Evolutionary conservation across 2,113 vertebrate species (phyloP), one percentile per base, ranked within the genome.

Genomic region (Strix uralensis): DNA sequence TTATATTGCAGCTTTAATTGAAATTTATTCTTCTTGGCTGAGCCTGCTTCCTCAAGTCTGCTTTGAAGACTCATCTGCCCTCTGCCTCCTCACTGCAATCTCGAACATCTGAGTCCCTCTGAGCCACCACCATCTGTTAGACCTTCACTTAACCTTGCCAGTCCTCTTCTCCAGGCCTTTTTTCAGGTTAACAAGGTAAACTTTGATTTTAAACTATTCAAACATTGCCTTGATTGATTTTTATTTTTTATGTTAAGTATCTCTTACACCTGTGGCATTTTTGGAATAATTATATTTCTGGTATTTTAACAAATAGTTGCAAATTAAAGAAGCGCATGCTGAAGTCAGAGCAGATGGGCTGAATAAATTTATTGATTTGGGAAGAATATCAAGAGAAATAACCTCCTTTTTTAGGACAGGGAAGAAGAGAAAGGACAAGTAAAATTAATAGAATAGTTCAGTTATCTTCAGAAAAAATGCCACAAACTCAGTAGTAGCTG

Each of bases 291-390:
- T 59, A 30, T 70, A 57, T 79, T 94, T 82, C 74, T 92, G 86
- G 38, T 74, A 3, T 69, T 92, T 86, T 84, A 78, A 84, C 93
- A 81, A 94, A 84, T 8, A 86, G 83, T 14, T 74, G 83, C 69
- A 74, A 89, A 92, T 81, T 74, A 51, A 86, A 71, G 75, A 30
- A 81, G 75, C 1, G 0, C 8, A 6, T 17, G 46, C 67, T 78
- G 77, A 42, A 95, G 80, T 47, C 42, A 17, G 88, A 96, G 83
- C 93, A 97, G 94, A 94, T 88, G 86, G 94, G 84, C 84, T 95
- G 89, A 91, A 94, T 86, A 55, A 51, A 95, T 86, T 81, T 63
- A 88, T 74, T 11, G 89, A 66, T 86, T 91, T 9, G 5, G 91
- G 89, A 88, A 47, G 88, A 81, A 67, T 9, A 89, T 44, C 81